phyloP scores from a whole-genome alignment of 2,797 vertebrate species.

The Linurgus olivaceus region DNA sequence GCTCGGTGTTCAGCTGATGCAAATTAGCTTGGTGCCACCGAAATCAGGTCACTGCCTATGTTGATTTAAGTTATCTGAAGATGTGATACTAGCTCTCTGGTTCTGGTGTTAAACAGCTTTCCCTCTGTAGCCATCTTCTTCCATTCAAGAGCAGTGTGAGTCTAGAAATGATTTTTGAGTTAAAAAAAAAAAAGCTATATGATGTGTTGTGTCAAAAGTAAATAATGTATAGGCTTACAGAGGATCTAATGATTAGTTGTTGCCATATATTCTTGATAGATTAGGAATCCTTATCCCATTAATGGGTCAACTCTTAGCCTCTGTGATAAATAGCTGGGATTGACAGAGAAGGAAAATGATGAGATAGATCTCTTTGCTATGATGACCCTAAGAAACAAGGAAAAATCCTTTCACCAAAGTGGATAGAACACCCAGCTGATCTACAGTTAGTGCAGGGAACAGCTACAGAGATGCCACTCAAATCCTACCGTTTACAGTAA shows the following conservation, averaged over 20 bases:
- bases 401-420: neutral
- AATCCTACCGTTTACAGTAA: neutral
- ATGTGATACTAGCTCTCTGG: neutral
- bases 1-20: neutral
- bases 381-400: neutral
- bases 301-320: conserved; percentile 40
- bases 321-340: conserved; percentile 46
- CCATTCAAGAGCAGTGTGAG: neutral
- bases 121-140: neutral
- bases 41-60: neutral
- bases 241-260: conserved; percentile 26
- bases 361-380: neutral
- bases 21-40: neutral
- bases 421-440: neutral
- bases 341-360: conserved; percentile 19
- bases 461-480: neutral
- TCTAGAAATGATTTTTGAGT: neutral
- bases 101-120: neutral
- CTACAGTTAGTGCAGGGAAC: neutral
- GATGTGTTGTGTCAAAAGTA: conserved; percentile 17
- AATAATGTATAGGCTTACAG: conserved; percentile 23
- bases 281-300: conserved; percentile 43
- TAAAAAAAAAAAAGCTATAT: neutral
- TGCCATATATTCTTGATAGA: conserved; percentile 43
- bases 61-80: neutral